phyloP scores from a whole-genome alignment of 2,888 invertebrate genomes.

The Papilio gigon region DNA sequence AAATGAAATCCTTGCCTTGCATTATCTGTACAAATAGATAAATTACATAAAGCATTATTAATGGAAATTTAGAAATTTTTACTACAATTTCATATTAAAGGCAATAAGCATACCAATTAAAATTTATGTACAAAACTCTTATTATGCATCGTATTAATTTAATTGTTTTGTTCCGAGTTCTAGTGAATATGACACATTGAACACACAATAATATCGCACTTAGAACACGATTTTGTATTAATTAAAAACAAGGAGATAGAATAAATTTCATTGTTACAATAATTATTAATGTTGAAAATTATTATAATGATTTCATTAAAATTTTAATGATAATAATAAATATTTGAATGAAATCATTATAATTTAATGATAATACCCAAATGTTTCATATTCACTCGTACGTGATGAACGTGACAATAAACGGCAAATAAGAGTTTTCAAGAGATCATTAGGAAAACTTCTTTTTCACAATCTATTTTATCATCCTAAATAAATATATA shows the following conservation, averaged over 20 bases:
- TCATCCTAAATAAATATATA: slow-evolving; percentile 77
- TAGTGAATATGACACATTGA: slow-evolving; percentile 43
- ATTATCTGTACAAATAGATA: slow-evolving; percentile 50
- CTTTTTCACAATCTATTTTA: slow-evolving; percentile 62
- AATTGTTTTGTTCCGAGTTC: slow-evolving; percentile 39
- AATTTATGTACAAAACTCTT: slow-evolving; percentile 81
- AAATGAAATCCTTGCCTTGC: slow-evolving; percentile 32
- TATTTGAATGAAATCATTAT: neutral
- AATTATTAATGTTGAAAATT: neutral
- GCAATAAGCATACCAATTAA: slow-evolving; percentile 79
- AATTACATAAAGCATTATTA: slow-evolving; percentile 52
- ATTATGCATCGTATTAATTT: slow-evolving; percentile 47
- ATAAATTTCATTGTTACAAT: neutral
- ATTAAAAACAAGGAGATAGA: neutral
- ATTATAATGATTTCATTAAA: slow-evolving; percentile 10
- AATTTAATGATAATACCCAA: neutral
- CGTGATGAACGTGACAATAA: slow-evolving; percentile 51
- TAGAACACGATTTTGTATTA: too few relatives aligned
- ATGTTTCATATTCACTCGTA: slow-evolving; percentile 49
- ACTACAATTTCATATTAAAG: slow-evolving; percentile 66
- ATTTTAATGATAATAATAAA: neutral
- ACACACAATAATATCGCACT: too few relatives aligned
- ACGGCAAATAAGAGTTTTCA: slow-evolving; percentile 77
- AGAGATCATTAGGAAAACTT: slow-evolving; percentile 83
- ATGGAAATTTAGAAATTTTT: slow-evolving; percentile 71